Evolutionary conservation across 2,113 vertebrate genomes (phyloP), one percentile per base, ranked within the genome.

Genomic region (Pachyramphus minor): DNA sequence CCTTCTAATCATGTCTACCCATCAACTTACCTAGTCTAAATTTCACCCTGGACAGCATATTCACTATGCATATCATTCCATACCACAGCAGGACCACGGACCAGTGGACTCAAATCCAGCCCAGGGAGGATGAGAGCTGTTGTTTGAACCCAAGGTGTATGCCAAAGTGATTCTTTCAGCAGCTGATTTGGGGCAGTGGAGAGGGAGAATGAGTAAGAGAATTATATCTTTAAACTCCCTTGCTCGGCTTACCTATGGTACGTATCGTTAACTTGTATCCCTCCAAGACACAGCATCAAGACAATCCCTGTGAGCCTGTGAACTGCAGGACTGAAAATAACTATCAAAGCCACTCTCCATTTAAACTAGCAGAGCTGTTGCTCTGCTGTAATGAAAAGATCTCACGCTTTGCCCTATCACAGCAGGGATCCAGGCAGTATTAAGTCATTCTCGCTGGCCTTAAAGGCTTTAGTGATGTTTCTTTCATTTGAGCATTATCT

Each of bases 391-490:
- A 67, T 77, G 83, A 67, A 77, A 93, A 88, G 50, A 84, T 74
- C 75, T 90, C 50, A 25, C 71, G 64, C 83, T 93, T 94, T 88
- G 63, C 90, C 88, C 59, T 84, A 15, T 47, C 27, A 1, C 89
- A 89, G 68, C 60, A 86, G 89, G 80, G 44, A 72, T 71, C 56
- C 76, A 84, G 79, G 55, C 72, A 89, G 21, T 63, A 81, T 94
- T 90, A 84, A 95, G 79, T 89, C 75, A 35, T 84, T 60, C 76
- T 95, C 78, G 47, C 47, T 5, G 1, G 59, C 52, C 83, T 89
- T 92, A 84, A 90, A 90, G 76, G 68, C 79, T 95, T 89, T 84
- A 81, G 86, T 78, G 94, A 92, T 90, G 76, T 87, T 95, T 92
- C 88, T 92, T 94, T 89, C 86, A 84, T 81, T 71, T 45, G 19